These are phyloP conservation scores for Bicyclus anynana DNA, from an alignment of 1,140 invertebrate species.

Conservation along the genomic window DNA sequence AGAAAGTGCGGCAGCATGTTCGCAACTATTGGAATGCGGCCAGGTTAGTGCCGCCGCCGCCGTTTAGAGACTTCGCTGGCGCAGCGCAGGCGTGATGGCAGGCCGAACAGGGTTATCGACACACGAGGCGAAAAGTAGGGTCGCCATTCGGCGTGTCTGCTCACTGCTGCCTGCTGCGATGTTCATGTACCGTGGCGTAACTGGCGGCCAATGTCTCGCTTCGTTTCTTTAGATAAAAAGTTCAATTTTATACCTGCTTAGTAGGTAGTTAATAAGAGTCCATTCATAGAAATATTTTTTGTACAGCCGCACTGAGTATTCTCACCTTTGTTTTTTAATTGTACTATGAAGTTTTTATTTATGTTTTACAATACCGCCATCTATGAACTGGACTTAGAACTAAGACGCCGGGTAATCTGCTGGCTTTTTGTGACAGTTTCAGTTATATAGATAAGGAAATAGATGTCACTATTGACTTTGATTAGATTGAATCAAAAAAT, in stretches of 20 bases:
- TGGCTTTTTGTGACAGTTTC: background rate
- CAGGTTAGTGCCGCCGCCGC: constrained; percentile 62
- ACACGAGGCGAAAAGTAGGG: constrained; percentile 65
- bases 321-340: no score
- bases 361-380: background rate
- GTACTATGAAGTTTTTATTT: no score
- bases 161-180: no score
- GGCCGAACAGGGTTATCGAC: constrained; percentile 72
- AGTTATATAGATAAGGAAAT: background rate
- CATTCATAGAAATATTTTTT: background rate
- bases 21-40: constrained; percentile 62
- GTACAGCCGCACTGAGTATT: background rate
- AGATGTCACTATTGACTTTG: background rate
- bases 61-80: constrained; percentile 54
- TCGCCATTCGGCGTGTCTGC: constrained; percentile 41
- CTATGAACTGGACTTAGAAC: background rate
- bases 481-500: no score
- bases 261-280: background rate
- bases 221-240: constrained; percentile 42
- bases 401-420: background rate
- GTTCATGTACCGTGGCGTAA: constrained; percentile 58
- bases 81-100: constrained; percentile 69
- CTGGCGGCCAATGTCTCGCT: constrained; percentile 48
- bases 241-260: background rate
- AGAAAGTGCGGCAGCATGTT: constrained; percentile 41